Conservation (phyloP, 2,888 invertebrate species). For the Hypercompe scribonia region DNA sequence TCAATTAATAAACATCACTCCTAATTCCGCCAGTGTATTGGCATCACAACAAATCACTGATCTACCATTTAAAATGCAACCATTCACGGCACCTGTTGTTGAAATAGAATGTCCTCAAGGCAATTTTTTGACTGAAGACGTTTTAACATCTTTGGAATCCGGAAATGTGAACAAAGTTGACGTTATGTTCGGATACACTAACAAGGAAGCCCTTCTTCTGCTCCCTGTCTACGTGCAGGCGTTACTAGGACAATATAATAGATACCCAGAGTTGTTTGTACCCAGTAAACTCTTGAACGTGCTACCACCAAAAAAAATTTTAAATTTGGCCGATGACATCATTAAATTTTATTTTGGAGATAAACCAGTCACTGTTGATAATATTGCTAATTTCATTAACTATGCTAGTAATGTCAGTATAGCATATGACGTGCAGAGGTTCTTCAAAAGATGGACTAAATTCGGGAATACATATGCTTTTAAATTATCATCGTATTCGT, state of each 20-base stretch:
- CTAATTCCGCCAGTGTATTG: not conserved
- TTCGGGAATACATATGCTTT: conserved; percentile 54
- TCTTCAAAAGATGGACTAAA: conserved; percentile 43
- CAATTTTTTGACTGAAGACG: conserved; percentile 54
- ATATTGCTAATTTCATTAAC: conserved; percentile 52
- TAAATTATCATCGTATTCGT: conserved; percentile 57
- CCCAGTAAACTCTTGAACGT: conserved; percentile 54
- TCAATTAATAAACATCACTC: not conserved
- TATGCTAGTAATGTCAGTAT: conserved; percentile 49
- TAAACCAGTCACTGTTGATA: conserved; percentile 41
- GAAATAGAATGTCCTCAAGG: conserved; percentile 60
- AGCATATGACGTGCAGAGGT: conserved; percentile 49
- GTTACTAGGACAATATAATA: conserved; percentile 40
- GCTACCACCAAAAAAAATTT: conserved; percentile 35
- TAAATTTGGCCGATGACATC: conserved; percentile 55
- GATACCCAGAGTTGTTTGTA: conserved; percentile 55
- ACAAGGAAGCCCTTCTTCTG: conserved; percentile 85
- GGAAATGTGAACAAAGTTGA: conserved; percentile 85
- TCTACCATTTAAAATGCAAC: conserved; percentile 22
- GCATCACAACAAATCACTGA: conserved; percentile 17
- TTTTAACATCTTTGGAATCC: conserved; percentile 52
- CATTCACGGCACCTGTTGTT: conserved; percentile 53
- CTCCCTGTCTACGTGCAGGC: conserved; percentile 31
- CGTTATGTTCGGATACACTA: conserved; percentile 89
- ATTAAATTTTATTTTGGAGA: conserved; percentile 57